Conservation (phyloP, 2,888 invertebrate species). For the Callosobruchus maculatus region DNA sequence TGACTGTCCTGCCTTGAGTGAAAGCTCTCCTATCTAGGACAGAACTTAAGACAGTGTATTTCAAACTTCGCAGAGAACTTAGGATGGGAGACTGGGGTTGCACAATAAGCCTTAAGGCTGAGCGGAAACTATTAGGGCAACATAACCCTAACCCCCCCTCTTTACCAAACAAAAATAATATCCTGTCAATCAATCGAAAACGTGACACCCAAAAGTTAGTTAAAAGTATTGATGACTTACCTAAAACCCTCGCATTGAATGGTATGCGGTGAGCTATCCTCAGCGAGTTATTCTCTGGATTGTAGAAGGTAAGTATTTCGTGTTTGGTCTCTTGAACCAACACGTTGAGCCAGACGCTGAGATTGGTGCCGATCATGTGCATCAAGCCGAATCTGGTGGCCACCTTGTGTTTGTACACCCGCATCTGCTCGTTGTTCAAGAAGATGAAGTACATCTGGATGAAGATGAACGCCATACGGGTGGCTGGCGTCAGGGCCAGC, state of each 20-base stretch:
- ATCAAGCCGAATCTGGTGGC: conserved; percentile 93
- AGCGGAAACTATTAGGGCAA: no score
- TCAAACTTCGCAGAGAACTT: no score
- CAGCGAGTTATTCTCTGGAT: conserved; percentile 81
- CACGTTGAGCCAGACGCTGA: conserved; percentile 96
- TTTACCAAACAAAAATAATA: no score
- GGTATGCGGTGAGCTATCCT: conserved; percentile 75
- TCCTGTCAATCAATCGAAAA: no score
- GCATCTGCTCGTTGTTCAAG: conserved; percentile 76
- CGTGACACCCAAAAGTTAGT: no score
- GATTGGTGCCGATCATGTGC: conserved; percentile 99
- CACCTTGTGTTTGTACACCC: conserved; percentile 68
- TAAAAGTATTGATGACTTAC: no score
- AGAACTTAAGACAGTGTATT: no score
- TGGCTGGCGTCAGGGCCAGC: conserved; percentile 84
- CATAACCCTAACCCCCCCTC: no score
- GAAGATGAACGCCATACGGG: conserved; percentile 93
- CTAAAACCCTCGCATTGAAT: conserved; percentile 46
- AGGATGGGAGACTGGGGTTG: no score
- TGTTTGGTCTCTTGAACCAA: conserved; percentile 93
- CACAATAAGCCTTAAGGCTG: no score
- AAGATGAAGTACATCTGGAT: conserved; percentile 99
- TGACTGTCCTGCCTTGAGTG: no score
- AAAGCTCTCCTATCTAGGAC: no score
- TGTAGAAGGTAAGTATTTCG: conserved; percentile 87